Percentiles rank a stretch among this genome's conserved stretches.
Evolutionary conservation across 1,140 invertebrate genomes (phyloP).

Genomic region (Muscidifurax raptorellus): DNA sequence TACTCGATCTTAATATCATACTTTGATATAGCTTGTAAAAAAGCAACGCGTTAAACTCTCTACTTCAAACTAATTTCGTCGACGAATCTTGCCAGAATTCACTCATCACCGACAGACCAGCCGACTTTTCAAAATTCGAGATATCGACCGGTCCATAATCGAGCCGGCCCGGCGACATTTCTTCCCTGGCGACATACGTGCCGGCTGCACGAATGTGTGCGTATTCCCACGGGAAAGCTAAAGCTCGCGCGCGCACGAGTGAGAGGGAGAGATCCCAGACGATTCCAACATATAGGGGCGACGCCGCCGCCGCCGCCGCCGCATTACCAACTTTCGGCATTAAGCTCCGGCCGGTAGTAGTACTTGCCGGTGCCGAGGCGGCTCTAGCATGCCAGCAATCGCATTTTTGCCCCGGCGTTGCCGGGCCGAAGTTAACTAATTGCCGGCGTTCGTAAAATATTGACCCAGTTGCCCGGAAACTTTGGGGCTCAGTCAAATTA

Average conservation of each 20-base stretch:
- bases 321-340: slow-evolving; percentile 47
- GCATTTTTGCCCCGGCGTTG: slow-evolving; percentile 22
- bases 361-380: neutral
- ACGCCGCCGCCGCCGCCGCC: slow-evolving; percentile 1
- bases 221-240: slow-evolving; percentile 21
- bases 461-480: slow-evolving; percentile 47
- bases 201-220: neutral
- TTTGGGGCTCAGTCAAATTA: slow-evolving; percentile 48
- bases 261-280: neutral
- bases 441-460: slow-evolving; percentile 48
- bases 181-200: neutral
- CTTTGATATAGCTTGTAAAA: too few species aligned
- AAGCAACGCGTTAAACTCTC: too few species aligned
- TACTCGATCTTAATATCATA: too few species aligned
- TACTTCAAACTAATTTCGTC: neutral
- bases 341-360: slow-evolving; percentile 9
- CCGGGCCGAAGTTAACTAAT: slow-evolving; percentile 47
- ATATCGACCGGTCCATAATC: neutral
- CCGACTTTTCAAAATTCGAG: neutral
- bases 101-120: neutral
- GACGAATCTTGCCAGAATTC: neutral
- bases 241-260: neutral
- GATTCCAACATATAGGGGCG: slow-evolving; percentile 15
- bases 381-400: slow-evolving; percentile 39
- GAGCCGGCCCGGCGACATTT: neutral